Base-by-base conservation (phyloP, 2,113 vertebrate species). In the Salvelinus fontinalis region DNA sequence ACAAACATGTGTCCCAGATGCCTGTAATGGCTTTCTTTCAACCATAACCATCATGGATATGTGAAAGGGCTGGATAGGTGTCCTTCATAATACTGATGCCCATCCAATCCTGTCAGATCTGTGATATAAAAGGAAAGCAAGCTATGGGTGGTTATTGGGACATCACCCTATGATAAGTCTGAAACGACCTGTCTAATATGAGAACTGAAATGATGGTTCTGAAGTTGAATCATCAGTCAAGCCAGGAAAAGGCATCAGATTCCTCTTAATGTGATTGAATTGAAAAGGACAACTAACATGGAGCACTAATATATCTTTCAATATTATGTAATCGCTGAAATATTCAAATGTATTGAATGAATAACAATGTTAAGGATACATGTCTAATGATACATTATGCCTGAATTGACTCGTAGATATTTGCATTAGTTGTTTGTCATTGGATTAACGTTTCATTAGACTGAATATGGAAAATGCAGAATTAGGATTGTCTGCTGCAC, bases 271-370 rank as follows among this genome's bases (percentile, higher is more conserved):
- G 59, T n/a, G n/a, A 62, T n/a, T 24, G 7, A n/a, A 62, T 24
- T 62, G 6, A n/a, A 54, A 54, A 62, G n/a, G 59, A 24, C n/a
- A 3, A 12, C 48, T 8, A 79, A 83, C 78, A 71, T 81, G 78
- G 85, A 92, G 88, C 86, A 89, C 84, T 91, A 89, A 86, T 80
- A 76, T 69, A 79, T 70, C 57, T 79, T 85, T 81, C 27, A 77
- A 86, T 83, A 77, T 82, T 83, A 84, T 48, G 20, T 79, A 31
- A 54, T 81, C 31, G 75, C 73, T 65, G 67, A 73, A 44, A 67
- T 54, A 60, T 84, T 84, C 70, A 73, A 75, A 84, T 84, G 71
- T 83, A 84, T 86, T 83, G 71, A 86, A 84, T 82, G 75, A 34
- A 67, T 83, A 76, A 85, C 49, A 69, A 71, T 26, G 75, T 83